Base-by-base conservation (phyloP, 2,113 vertebrate species). In the Numida meleagris region DNA sequence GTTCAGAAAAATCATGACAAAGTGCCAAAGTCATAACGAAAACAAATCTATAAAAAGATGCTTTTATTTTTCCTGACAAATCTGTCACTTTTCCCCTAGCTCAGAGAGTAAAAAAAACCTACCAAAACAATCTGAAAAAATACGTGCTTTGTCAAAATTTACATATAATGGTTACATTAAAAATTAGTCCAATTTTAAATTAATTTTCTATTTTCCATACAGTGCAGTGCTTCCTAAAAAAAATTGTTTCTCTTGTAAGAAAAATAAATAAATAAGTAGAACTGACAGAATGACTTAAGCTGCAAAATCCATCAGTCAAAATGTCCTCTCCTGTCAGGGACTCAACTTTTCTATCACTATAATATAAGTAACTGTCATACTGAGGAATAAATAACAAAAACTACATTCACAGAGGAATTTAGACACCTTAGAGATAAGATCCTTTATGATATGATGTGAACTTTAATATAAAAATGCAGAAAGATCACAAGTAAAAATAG, bases 301-400 rank as follows among this genome's bases (percentile, higher is more conserved):
- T 2, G n/a, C 51, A 90, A 90, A 88, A 96, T n/a, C 61, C 61
- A 88, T 89, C 86, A 58, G 51, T 93, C 92, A 90, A 86, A 90
- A 81, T 90, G 73, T 43, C 83, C 86, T 95, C 73, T 92, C 68
- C 83, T 93, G 95, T 88, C 95, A 96, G 25, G 4, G 61, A 90
- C 88, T 45, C 25, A 29, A 88, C 38, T 74, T 77, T 13, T 86
- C 82, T 59, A 67, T 93, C 90, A 38, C 76, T 77, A 20, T 55
- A 83, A 96, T 51, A 91, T n/a, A 93, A 86, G 70, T 83, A 77
- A 66, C 82, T 67, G 76, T 66, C 94, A 88, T 34, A 40, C 72
- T 78, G 65, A 67, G 61, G 43, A 74, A 88, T 42, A 90, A 91
- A 45, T 65, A 77, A 86, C 48, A 95, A 77, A 90, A 90, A 4